phyloP scores from a whole-genome alignment of 2,113 vertebrate species.

The Vulpes ferrilata region DNA sequence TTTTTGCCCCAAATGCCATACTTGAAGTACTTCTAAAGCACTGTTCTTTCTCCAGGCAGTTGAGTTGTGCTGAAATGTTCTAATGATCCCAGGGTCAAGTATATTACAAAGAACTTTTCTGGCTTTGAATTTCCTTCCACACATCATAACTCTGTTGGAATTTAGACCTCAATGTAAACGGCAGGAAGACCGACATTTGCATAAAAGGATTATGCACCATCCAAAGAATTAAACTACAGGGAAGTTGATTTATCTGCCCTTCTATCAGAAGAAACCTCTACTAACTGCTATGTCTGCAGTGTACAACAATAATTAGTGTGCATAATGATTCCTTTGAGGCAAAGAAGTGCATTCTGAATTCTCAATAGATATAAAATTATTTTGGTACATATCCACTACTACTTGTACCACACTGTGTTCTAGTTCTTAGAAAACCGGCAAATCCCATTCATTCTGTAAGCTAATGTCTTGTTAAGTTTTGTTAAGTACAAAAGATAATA shows the following conservation, averaged over 20 bases:
- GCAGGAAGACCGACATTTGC: slow-evolving; percentile 26
- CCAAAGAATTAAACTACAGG: slow-evolving; percentile 62
- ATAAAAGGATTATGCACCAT: slow-evolving; percentile 58
- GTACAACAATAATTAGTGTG: slow-evolving; percentile 67
- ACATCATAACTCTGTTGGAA: slow-evolving; percentile 57
- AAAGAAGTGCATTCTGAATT: slow-evolving; percentile 30
- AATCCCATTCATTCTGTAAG: slow-evolving; percentile 48
- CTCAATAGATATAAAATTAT: slow-evolving; percentile 43
- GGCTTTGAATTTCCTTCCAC: slow-evolving; percentile 46
- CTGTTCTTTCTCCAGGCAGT: not conserved
- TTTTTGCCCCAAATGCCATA: not conserved
- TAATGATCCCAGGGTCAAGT: slow-evolving; percentile 45
- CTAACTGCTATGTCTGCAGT: slow-evolving; percentile 42
- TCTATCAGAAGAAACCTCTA: slow-evolving; percentile 60
- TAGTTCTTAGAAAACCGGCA: slow-evolving; percentile 41
- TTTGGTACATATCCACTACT: slow-evolving; percentile 3
- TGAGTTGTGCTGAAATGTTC: slow-evolving; percentile 32
- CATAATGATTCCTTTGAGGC: slow-evolving; percentile 51
- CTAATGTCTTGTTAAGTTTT: slow-evolving; percentile 51
- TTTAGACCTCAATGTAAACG: slow-evolving; percentile 54
- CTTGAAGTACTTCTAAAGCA: slow-evolving; percentile 12
- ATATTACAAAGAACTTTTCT: slow-evolving; percentile 47
- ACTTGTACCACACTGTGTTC: not conserved
- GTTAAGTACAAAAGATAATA: slow-evolving; percentile 52
- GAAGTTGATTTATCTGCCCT: slow-evolving; percentile 62